Conservation (phyloP, 2,797 vertebrate genomes). For the Spea hammondii region DNA sequence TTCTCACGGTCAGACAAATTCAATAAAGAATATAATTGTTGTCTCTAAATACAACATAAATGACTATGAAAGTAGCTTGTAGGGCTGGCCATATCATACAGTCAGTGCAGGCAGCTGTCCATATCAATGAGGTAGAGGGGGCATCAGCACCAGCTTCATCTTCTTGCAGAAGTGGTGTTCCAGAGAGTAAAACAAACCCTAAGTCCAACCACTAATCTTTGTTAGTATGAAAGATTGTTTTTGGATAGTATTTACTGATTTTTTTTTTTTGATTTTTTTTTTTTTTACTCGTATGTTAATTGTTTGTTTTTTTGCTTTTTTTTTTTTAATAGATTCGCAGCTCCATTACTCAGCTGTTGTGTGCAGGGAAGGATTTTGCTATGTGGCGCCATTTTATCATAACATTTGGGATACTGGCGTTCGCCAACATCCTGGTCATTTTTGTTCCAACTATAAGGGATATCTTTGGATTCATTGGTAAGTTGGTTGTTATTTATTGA, state of each 20-base stretch:
- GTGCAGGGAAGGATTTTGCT: conserved; percentile 81
- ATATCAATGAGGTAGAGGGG: too few relatives aligned
- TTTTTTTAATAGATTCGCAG: conserved; percentile 80
- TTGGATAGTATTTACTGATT: neutral
- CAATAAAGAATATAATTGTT: too few relatives aligned
- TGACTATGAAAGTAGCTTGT: too few relatives aligned
- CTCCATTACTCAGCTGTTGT: conserved; percentile 86
- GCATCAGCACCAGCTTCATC: too few relatives aligned
- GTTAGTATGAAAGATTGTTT: too few relatives aligned
- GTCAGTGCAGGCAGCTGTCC: too few relatives aligned
- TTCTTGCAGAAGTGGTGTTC: too few relatives aligned
- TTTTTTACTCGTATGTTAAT: neutral
- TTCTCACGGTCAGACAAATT: too few relatives aligned
- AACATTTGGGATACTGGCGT: conserved; percentile 73
- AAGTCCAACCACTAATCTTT: too few relatives aligned
- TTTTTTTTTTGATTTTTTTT: neutral
- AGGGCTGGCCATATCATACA: too few relatives aligned
- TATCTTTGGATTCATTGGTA: conserved; percentile 96
- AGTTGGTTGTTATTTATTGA: conserved; percentile 45
- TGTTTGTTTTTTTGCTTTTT: neutral
- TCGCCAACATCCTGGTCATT: conserved; percentile 88
- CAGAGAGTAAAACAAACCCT: too few relatives aligned
- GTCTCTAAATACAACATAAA: too few relatives aligned
- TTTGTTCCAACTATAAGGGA: conserved; percentile 91
- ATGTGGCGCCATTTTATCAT: conserved; percentile 87